Evolutionary conservation across 1,140 invertebrate genomes (phyloP).

Genomic region (Platorchestia sp.): DNA sequence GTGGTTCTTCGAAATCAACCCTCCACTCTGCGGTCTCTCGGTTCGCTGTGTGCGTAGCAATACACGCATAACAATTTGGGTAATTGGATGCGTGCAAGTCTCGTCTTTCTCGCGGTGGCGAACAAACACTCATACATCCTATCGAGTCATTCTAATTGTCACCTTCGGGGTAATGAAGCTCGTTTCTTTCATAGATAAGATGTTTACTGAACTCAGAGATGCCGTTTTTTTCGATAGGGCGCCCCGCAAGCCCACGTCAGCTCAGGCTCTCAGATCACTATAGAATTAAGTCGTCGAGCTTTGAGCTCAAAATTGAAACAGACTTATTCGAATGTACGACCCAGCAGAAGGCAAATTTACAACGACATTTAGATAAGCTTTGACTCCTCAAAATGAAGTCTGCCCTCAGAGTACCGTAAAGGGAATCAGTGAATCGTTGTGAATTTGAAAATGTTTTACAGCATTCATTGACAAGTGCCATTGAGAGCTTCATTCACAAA

Average conservation of each 20-base stretch:
- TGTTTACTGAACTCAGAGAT: neutral
- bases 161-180: constrained; percentile 47
- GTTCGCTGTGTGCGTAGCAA: neutral
- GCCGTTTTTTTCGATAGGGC: constrained; percentile 5
- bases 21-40: neutral
- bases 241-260: neutral
- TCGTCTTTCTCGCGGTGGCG: constrained; percentile 20
- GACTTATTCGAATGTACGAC: neutral
- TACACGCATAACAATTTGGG: constrained; percentile 53
- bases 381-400: neutral
- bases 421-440: neutral
- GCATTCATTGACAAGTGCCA: neutral
- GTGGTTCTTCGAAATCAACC: neutral
- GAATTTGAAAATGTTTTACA: neutral
- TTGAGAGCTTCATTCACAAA: neutral
- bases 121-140: constrained; percentile 52
- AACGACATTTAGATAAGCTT: neutral
- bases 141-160: constrained; percentile 49
- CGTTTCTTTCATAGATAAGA: constrained; percentile 55
- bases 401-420: neutral
- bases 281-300: neutral
- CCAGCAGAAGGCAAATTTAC: neutral
- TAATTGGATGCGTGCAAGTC: constrained; percentile 42
- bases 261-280: neutral
- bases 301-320: neutral